Percentiles rank a stretch among this genome's conserved stretches.
Conservation (phyloP, 2,888 invertebrate species). For the Allolobophora icterica region DNA sequence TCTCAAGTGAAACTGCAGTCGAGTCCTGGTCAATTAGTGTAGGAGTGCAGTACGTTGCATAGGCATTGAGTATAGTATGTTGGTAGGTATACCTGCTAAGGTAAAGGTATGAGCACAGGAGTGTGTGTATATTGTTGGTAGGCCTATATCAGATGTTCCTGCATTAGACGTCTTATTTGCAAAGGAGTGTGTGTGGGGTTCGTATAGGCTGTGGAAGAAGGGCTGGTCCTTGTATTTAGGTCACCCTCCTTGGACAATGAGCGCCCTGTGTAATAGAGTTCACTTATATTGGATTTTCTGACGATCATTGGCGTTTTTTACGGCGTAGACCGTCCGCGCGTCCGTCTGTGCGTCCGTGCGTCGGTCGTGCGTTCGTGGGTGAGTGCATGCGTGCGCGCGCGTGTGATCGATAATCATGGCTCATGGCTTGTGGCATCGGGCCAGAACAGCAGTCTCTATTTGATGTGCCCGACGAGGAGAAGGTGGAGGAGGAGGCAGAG, state of each 20-base stretch:
- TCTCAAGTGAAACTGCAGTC: too few relatives aligned
- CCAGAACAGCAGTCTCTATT: neutral
- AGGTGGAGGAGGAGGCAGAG: neutral
- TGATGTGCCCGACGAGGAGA: neutral
- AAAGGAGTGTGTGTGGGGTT: neutral
- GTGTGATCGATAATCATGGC: constrained; percentile 21
- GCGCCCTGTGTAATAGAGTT: constrained; percentile 27
- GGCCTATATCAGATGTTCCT: neutral
- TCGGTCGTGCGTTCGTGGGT: neutral
- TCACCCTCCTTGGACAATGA: constrained; percentile 24
- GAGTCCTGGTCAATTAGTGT: neutral
- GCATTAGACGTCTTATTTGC: neutral
- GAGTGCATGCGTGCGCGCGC: neutral
- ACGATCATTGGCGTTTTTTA: constrained; percentile 22
- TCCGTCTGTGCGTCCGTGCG: neutral
- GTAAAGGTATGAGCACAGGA: neutral
- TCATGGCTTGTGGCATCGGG: constrained; percentile 20
- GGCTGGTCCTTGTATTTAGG: neutral
- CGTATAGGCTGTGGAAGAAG: neutral
- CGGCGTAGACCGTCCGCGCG: neutral
- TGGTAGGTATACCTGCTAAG: neutral
- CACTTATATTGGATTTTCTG: constrained; percentile 27
- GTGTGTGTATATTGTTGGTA: neutral
- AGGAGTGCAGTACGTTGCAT: neutral
- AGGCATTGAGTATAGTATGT: neutral